Evolutionary conservation across 92 coral and sea anemone genomes (phyloP), one percentile per base, ranked within the genome.

Genomic region (Parazoanthus swiftii): DNA sequence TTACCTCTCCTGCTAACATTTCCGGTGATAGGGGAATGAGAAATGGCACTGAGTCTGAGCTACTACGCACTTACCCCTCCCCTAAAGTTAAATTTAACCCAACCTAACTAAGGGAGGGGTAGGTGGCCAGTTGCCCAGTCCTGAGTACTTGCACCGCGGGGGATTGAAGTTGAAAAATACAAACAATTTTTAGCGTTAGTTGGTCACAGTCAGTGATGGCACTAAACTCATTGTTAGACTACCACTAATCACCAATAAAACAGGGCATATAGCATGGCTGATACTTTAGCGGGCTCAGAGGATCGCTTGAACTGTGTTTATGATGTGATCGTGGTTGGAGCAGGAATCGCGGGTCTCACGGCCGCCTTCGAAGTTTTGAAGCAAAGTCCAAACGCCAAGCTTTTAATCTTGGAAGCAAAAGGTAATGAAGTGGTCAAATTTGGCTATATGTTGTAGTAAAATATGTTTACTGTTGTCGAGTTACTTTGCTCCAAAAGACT

Each of bases 271-370:
- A 71, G 42, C n/a, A 68, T 82, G 86, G 77, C 26, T 4, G 86
- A 82, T 8, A 4, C 42, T 18, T 9, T 0, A 37, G 25, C 3
- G 15, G 1, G 65, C 20, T 70, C 59, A n/a, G 15, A 68, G 36
- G 76, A 67, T 79, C 68, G 68, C 16, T 9, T 65, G 76, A 43
- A 23, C 23, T 3, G 73, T 21, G 51, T 80, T 10, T 89, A 81
- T 21, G 99, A 97, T 85, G 97, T 97, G 39, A 92, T 97, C 2
- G 88, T 97, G 33, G 80, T 97, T 37, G 99, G 99, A 18, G 97
- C 95, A 9, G 99, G 99, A 10, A 93, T 92, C 74, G 93, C 99
- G 2, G 99, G 99, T 38, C 95, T 97, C 59, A 93, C 94, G 48
- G 95, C 99, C 13, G 99, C 99, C 58, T 90, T 88, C 81, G 95